Conservation (phyloP, 2,888 invertebrate genomes). For the Catocala fraxini region DNA sequence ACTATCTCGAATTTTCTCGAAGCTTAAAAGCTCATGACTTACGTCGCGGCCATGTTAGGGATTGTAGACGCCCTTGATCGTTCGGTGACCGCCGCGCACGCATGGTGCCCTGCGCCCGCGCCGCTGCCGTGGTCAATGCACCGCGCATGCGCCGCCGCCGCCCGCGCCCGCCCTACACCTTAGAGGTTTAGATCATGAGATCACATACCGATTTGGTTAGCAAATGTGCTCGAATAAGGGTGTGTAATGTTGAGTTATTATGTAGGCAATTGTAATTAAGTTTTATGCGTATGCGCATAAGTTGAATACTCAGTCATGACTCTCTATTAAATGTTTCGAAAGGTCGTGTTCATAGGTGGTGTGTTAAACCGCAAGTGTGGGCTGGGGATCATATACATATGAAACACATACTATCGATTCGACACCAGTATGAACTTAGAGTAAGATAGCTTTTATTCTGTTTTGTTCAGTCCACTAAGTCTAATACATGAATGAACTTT, state of each 20-base stretch:
- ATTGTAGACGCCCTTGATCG: slow-evolving; percentile 84
- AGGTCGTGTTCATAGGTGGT: slow-evolving; percentile 3
- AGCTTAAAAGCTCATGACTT: slow-evolving; percentile 25
- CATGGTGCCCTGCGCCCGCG: slow-evolving; percentile 48
- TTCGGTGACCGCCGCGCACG: slow-evolving; percentile 66
- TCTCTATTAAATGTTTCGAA: slow-evolving; percentile 6
- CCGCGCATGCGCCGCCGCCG: neutral
- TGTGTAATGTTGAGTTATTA: slow-evolving; percentile 38
- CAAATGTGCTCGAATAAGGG: slow-evolving; percentile 37
- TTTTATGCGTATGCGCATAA: slow-evolving; percentile 27
- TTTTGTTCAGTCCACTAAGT: too few species aligned
- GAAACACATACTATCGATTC: too few species aligned
- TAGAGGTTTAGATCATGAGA: slow-evolving; percentile 8
- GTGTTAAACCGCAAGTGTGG: neutral
- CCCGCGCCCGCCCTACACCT: neutral
- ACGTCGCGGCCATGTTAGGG: slow-evolving; percentile 62
- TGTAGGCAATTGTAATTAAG: slow-evolving; percentile 38
- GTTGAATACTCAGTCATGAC: slow-evolving; percentile 6
- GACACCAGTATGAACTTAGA: too few species aligned
- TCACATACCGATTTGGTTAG: slow-evolving; percentile 25
- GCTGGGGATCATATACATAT: too few species aligned
- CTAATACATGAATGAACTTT: too few species aligned
- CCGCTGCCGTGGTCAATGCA: slow-evolving; percentile 48
- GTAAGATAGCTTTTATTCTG: too few species aligned
- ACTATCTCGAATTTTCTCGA: neutral